A percentile compares a stretch with the other conserved stretches of the same genome.
Conservation (phyloP, 1,140 invertebrate genomes). For the Ips nitidus region DNA sequence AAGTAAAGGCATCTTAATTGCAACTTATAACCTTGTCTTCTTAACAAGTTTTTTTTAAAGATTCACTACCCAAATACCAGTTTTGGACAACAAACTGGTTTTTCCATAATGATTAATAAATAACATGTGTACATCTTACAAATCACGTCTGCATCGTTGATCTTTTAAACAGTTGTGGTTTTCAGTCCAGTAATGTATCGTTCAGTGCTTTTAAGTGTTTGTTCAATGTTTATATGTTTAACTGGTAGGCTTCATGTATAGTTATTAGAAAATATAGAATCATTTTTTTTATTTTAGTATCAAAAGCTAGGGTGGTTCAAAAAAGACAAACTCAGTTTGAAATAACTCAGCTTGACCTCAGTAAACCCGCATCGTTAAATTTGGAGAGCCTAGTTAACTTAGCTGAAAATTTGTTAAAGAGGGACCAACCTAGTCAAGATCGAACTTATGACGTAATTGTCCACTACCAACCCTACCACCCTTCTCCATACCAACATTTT, state of each 20-base stretch:
- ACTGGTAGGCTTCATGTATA: too few relatives aligned
- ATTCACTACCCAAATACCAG: background rate
- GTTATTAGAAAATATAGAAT: too few relatives aligned
- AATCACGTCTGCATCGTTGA: background rate
- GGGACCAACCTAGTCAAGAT: background rate
- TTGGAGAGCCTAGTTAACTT: background rate
- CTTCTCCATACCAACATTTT: background rate
- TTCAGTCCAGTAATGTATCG: constrained; percentile 8
- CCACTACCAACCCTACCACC: background rate
- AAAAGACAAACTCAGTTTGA: background rate
- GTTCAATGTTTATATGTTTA: background rate
- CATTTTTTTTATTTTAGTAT: background rate
- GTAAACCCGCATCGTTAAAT: background rate
- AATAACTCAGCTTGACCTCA: too few relatives aligned
- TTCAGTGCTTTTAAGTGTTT: constrained; percentile 3
- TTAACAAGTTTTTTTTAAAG: too few relatives aligned
- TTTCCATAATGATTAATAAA: constrained; percentile 5
- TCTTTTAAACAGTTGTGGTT: constrained; percentile 6
- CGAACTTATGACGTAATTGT: background rate
- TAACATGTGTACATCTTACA: background rate
- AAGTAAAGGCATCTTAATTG: too few relatives aligned
- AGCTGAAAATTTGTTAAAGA: background rate
- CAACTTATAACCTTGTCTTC: too few relatives aligned
- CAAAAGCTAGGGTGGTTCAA: background rate
- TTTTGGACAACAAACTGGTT: constrained; percentile 8